A percentile compares a stretch with the other conserved stretches of the same genome.
Evolutionary conservation across 2,797 vertebrate genomes (phyloP).

Genomic region (Crocidura indochinensis): DNA sequence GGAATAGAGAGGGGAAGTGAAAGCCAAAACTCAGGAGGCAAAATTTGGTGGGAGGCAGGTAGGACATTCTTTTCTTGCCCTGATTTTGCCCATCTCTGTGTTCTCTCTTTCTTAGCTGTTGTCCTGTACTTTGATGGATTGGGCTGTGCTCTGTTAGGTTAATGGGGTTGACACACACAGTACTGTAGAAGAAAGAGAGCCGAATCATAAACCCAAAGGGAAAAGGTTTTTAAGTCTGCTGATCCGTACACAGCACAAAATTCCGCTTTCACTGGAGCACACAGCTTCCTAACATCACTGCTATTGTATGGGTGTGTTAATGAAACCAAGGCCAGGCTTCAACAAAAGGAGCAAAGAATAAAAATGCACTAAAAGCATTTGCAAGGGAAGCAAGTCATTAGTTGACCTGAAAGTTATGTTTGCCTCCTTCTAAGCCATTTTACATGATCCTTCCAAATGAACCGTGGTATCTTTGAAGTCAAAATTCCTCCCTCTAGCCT

Average conservation of each 20-base stretch:
- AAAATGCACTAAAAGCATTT: neutral
- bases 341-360: slow-evolving; percentile 20
- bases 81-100: neutral
- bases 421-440: neutral
- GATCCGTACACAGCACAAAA: neutral
- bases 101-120: neutral
- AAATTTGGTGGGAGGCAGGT: fast-evolving
- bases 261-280: neutral
- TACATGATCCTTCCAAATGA: neutral
- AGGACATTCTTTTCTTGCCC: neutral
- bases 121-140: slow-evolving; percentile 14
- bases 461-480: neutral
- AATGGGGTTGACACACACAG: neutral
- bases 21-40: too few relatives aligned
- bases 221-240: neutral
- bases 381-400: neutral
- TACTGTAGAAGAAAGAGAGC: neutral
- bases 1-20: neutral
- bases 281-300: neutral
- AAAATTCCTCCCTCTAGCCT: too few relatives aligned
- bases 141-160: slow-evolving; percentile 19
- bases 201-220: neutral
- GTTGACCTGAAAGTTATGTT: neutral
- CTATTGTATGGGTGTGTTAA: neutral
- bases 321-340: neutral